Evolutionary conservation across 2,797 vertebrate genomes (phyloP).

Genomic region (Hapalemur alaotrensis): DNA sequence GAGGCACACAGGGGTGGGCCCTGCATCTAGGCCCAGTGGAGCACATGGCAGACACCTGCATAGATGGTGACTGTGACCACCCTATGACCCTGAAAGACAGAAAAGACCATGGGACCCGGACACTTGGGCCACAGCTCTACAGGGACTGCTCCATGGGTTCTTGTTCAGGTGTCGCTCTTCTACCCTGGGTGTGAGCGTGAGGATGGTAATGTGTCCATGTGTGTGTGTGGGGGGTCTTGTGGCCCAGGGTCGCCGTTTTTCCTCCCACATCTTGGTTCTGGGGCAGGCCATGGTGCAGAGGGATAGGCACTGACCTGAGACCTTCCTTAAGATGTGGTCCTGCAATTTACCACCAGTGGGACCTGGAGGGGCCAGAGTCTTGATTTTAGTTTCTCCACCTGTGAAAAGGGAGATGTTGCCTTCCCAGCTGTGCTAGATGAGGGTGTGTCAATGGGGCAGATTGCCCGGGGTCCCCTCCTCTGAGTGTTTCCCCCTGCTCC

Average conservation of each 20-base stretch:
- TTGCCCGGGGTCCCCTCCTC: neutral
- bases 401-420: neutral
- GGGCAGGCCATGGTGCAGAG: neutral
- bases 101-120: neutral
- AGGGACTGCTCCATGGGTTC: neutral
- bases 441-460: neutral
- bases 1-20: neutral
- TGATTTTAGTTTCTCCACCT: neutral
- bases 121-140: no score
- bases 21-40: neutral
- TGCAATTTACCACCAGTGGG: neutral
- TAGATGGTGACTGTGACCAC: neutral
- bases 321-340: neutral
- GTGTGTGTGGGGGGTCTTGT: no score
- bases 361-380: neutral
- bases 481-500: neutral
- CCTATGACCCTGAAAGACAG: neutral
- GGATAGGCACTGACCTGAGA: neutral
- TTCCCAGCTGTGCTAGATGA: neutral
- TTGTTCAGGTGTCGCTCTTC: neutral
- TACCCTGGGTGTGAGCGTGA: neutral
- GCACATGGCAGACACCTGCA: neutral
- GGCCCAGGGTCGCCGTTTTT: neutral
- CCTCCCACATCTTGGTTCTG: neutral
- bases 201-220: fast-evolving